Evolutionary conservation across 2,888 invertebrate species (phyloP), one percentile per base, ranked within the genome.

Genomic region (Cotesia congregata): DNA sequence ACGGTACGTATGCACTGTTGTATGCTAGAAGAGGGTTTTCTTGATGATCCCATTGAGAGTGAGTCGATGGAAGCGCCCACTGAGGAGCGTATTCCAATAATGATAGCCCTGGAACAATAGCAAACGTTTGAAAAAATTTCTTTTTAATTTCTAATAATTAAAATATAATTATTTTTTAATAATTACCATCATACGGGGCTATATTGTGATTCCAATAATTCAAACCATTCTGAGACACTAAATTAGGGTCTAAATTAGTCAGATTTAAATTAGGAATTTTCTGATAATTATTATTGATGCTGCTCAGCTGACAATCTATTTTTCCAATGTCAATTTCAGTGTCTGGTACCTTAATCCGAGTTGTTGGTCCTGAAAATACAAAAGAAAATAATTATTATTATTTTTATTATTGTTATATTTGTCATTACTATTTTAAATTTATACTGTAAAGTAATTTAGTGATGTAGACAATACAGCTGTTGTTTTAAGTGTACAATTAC

Each of bases 61-160:
- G 83, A 85, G 82, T 82, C 77, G 84, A 82, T 83, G 85, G 83
- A 78, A 85, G 85, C 85, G 86, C 88, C 88, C 88, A 87, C 83
- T 84, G 82, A 79, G 87, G 85, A 85, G 86, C 85, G 80, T 83
- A 83, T 84, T 82, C 85, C 85, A 83, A 79, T 83, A 83, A 78
- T 76, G 82, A 81, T 80, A 83, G 81, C 84, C 88, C 88, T 88
- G 80, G 9, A 41, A 75, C 6, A 41, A 9, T 50, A 70, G 6
- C 41, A 60, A 9, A n/a, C 30, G 30, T 0, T 38, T 39, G n/a
- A 4, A 17, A 74, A 67, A 9, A 30, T 61, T 50, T 1, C 7
- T 50, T 12, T 50, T 50, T 1, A 50, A n/a, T n/a, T n/a, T n/a
- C n/a, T n/a, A n/a, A 17, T 50, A 50, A 50, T 50, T 4, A 30